Evolutionary conservation across 2,888 invertebrate species (phyloP), one percentile per base, ranked within the genome.

Genomic region (Pyrochroa serraticornis): DNA sequence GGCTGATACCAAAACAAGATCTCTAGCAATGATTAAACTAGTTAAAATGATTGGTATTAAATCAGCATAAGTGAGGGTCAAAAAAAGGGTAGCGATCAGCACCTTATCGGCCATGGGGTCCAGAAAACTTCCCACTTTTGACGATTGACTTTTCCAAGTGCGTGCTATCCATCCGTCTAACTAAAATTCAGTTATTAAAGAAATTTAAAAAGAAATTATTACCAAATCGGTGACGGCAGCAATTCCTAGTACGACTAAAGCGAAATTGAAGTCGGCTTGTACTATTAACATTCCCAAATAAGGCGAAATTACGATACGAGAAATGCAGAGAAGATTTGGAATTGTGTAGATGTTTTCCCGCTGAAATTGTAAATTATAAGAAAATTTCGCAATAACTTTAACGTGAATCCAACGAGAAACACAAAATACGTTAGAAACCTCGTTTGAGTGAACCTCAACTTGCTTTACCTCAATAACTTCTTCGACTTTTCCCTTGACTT

Each of bases 51-150:
- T 77, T 41, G 98, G 97, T 75, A 98, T 91, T 49, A 97, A 81
- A 62, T 88, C 87, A 56, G 91, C 90, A 79, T 90, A 92, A 10
- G 96, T 93, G 60, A 98, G 82, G 0, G 95, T 87, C 46, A 97
- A 80, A 72, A 95, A 95, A 51, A 98, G 80, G 1, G 93, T 92
- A 7, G 92, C 93, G 65, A 98, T 89, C 1, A 99, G 83, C 34
- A 97, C 83, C 82, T 99, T 99, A 78, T 99, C 98, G 1, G 98
- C 98, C 82, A 97, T 86, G 0, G 98, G 98, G 80, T 99, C 98
- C 9, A 99, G 79, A 73, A 97, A 95, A 56, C 95, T 95, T 0
- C 98, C 98, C 74, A 95, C 85, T 75, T 93, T 92, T 30, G 97
- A 93, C 14, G 93, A 90, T 77, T 99, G 98, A 32, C 90, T 90